Evolutionary conservation across 2,888 invertebrate genomes (phyloP).

Genomic region (Operophtera brumata): DNA sequence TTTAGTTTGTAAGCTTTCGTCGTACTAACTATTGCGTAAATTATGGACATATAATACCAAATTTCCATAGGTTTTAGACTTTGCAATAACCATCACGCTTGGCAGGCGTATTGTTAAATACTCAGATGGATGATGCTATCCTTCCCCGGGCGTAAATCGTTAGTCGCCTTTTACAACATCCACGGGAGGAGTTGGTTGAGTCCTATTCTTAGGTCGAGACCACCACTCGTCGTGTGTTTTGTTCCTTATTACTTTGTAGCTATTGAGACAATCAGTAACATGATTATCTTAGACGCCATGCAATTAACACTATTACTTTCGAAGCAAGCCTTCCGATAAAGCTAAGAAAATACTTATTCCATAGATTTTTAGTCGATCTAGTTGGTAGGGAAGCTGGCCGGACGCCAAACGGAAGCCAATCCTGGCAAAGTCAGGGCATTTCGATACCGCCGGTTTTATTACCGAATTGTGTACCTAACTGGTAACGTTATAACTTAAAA

Average conservation of each 20-base stretch:
- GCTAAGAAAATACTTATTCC: slow-evolving; percentile 38
- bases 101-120: too few species aligned
- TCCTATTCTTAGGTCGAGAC: too few species aligned
- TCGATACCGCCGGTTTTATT: slow-evolving; percentile 60
- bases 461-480: slow-evolving; percentile 31
- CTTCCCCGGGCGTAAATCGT: too few species aligned
- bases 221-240: too few species aligned
- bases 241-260: too few species aligned
- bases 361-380: slow-evolving; percentile 45
- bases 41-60: slow-evolving; percentile 5
- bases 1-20: slow-evolving; percentile 24
- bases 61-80: neutral
- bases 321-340: neutral
- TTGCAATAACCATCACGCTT: too few species aligned
- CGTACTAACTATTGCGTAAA: slow-evolving; percentile 12
- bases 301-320: too few species aligned
- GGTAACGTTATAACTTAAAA: slow-evolving; percentile 15
- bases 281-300: too few species aligned
- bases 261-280: too few species aligned
- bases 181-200: too few species aligned
- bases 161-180: too few species aligned
- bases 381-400: slow-evolving; percentile 57
- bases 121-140: too few species aligned
- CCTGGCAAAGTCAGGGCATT: slow-evolving; percentile 64
- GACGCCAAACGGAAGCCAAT: slow-evolving; percentile 65